Evolutionary conservation across 2,797 vertebrate species (phyloP).

Genomic region (Babyrousa celebensis): DNA sequence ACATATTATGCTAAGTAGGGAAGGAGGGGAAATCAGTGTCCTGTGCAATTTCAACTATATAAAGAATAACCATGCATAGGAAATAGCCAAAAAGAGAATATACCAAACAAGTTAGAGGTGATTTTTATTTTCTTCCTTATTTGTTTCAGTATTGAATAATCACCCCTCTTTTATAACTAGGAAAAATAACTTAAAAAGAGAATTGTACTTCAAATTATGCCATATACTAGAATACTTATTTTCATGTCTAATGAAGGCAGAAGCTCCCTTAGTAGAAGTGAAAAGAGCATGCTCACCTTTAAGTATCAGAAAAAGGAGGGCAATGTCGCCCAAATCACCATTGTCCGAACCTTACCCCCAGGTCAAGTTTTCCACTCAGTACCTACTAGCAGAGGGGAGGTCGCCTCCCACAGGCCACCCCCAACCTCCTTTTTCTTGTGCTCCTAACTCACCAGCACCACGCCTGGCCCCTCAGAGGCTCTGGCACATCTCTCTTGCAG

Average conservation of each 20-base stretch:
- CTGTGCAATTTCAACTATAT: not conserved
- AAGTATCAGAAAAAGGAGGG: not conserved
- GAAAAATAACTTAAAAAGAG: slow-evolving; percentile 37
- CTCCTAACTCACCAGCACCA: not conserved
- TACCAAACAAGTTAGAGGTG: not conserved
- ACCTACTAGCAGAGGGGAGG: not conserved
- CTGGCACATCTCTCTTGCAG: not conserved
- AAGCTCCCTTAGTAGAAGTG: not conserved
- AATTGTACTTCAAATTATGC: not conserved
- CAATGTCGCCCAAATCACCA: not conserved
- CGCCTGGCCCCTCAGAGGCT: not conserved
- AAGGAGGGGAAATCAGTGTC: not conserved
- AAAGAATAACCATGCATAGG: not conserved
- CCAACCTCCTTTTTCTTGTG: not conserved
- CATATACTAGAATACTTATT: not conserved
- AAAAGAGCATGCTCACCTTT: not conserved
- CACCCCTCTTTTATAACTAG: not conserved
- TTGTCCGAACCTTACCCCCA: not conserved
- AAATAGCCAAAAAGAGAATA: not conserved
- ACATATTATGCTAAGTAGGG: not conserved
- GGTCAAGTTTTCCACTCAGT: not conserved
- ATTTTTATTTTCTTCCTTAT: slow-evolving; percentile 38
- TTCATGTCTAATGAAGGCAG: not conserved
- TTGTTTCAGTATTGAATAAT: slow-evolving; percentile 40
- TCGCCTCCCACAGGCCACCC: too few relatives aligned